Conservation (phyloP, 2,113 vertebrate genomes). For the Silurus asotus region DNA sequence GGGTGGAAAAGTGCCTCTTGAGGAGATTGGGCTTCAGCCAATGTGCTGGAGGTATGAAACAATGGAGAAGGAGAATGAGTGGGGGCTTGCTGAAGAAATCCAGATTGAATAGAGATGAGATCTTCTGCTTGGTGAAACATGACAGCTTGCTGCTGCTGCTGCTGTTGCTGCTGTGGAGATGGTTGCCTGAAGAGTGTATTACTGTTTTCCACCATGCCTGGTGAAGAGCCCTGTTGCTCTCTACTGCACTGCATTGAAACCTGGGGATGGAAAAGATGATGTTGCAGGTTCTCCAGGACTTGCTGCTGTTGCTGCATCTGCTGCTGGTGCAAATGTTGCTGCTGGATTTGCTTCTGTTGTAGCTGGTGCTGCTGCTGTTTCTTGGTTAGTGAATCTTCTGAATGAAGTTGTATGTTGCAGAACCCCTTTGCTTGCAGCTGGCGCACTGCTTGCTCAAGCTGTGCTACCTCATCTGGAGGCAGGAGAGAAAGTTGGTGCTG, state of each 20-base stretch:
- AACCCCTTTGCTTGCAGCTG: conserved; percentile 89
- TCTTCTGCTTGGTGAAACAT: conserved; percentile 89
- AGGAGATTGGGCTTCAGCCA: conserved; percentile 82
- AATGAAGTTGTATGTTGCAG: conserved; percentile 79
- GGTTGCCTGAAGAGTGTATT: conserved; percentile 78
- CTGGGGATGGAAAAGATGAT: conserved; percentile 86
- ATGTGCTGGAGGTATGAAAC: conserved; percentile 84
- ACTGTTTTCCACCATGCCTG: conserved; percentile 76
- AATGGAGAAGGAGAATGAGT: conserved; percentile 83
- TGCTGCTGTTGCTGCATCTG: conserved; percentile 72
- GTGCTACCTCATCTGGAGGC: conserved; percentile 83
- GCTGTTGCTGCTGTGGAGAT: conserved; percentile 65
- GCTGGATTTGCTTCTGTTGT: conserved; percentile 78
- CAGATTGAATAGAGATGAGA: conserved; percentile 86
- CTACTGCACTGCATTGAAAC: conserved; percentile 89
- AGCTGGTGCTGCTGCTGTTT: conserved; percentile 83
- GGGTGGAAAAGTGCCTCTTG: conserved; percentile 77
- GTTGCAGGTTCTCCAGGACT: conserved; percentile 81
- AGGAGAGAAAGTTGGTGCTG: conserved; percentile 83
- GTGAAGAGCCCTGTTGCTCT: conserved; percentile 78
- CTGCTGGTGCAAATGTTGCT: conserved; percentile 70
- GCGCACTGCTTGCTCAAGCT: conserved; percentile 91
- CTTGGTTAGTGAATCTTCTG: conserved; percentile 79
- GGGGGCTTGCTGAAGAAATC: conserved; percentile 86
- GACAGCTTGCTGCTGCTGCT: conserved; percentile 84